These are phyloP conservation scores for Myotis lucifugus DNA, from an alignment of 2,113 vertebrate species.

Conservation along the genomic window DNA sequence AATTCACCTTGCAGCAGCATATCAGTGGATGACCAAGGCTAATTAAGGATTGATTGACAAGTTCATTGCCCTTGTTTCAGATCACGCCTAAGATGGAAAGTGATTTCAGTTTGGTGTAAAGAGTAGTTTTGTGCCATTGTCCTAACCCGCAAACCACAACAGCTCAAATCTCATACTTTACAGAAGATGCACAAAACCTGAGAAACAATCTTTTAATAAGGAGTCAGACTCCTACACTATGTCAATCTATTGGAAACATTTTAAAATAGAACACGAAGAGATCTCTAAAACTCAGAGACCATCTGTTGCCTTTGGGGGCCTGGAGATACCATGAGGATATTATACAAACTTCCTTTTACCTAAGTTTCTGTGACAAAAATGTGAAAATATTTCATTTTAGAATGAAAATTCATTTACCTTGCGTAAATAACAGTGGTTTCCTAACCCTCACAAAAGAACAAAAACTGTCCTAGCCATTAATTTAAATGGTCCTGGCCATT, in stretches of 20 bases:
- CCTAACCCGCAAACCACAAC: background rate
- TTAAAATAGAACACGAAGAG: slow-evolving; percentile 56
- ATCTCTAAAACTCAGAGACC: slow-evolving; percentile 56
- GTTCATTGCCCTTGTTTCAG: background rate
- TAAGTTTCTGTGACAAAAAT: background rate
- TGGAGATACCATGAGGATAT: background rate
- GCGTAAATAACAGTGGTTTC: background rate
- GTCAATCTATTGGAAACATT: slow-evolving; percentile 53
- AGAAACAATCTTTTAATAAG: slow-evolving; percentile 63
- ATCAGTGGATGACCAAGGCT: slow-evolving; percentile 30
- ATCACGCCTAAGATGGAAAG: background rate
- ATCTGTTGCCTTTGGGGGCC: slow-evolving; percentile 53
- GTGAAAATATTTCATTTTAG: background rate
- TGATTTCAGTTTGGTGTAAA: background rate
- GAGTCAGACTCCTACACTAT: slow-evolving; percentile 36
- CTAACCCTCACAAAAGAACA: background rate
- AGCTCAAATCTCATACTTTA: background rate
- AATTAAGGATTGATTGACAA: slow-evolving; percentile 1
- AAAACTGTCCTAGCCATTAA: background rate
- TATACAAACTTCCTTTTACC: background rate
- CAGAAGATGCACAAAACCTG: background rate
- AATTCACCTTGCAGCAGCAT: background rate
- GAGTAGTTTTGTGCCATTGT: background rate
- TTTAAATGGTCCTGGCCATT: background rate
- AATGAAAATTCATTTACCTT: background rate